Evolutionary conservation across 2,113 vertebrate genomes (phyloP).

Genomic region (Halichoeres trimaculatus): DNA sequence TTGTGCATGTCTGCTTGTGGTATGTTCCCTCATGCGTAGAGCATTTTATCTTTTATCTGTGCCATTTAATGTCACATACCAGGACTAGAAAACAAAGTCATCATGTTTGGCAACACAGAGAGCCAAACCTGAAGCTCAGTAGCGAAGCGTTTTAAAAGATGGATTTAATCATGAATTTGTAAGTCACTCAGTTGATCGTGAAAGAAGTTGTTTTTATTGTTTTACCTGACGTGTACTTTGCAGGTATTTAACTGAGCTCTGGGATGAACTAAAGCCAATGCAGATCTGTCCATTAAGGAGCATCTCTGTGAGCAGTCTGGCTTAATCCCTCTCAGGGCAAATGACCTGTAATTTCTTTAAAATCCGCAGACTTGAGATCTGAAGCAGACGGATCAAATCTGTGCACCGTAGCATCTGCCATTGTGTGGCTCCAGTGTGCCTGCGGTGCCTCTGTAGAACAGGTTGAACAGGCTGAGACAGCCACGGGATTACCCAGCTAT

Average conservation of each 20-base stretch:
- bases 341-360: constrained; percentile 5
- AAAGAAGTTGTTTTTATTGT: too few relatives aligned
- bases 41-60: not conserved
- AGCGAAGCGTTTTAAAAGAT: not conserved
- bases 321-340: constrained; percentile 19
- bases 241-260: not conserved
- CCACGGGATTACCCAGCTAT: constrained; percentile 59
- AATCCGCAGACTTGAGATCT: constrained; percentile 8
- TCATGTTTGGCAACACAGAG: not conserved
- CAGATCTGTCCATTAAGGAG: not conserved
- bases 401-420: constrained; percentile 23
- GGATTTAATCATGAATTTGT: too few relatives aligned
- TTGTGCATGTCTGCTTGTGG: not conserved
- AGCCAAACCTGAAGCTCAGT: not conserved
- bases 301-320: not conserved
- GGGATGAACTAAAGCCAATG: constrained; percentile 4
- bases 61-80: not conserved
- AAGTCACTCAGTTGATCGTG: too few relatives aligned
- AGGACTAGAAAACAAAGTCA: not conserved
- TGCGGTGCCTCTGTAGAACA: constrained; percentile 59
- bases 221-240: too few relatives aligned
- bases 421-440: not conserved
- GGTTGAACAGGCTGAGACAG: constrained; percentile 66
- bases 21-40: not conserved
- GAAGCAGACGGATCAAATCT: constrained; percentile 21